Conservation (phyloP, 53 echinoderm and acorn worm genomes). For the Actinopyga echinites region DNA sequence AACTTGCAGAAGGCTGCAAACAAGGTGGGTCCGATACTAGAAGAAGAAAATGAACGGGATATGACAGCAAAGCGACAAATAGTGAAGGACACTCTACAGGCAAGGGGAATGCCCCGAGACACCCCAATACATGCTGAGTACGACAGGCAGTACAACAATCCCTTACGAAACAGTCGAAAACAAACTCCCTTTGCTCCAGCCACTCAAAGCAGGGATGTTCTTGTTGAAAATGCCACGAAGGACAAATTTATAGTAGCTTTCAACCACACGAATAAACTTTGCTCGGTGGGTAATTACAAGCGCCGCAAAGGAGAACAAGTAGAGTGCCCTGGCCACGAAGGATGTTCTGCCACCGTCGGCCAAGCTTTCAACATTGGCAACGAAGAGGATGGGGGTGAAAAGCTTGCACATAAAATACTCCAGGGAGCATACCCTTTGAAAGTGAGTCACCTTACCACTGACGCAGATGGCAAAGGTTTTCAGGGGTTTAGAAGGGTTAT, state of each 20-base stretch:
- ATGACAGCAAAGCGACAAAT: background rate
- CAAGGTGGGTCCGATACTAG: constrained; percentile 1
- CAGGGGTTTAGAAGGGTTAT: constrained; percentile 23
- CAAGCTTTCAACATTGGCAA: background rate
- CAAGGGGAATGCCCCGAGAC: constrained; percentile 2
- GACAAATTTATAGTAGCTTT: constrained; percentile 13
- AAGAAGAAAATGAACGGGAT: constrained; percentile 6
- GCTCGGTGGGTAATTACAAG: background rate
- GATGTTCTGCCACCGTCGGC: background rate
- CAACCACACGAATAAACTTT: constrained; percentile 47
- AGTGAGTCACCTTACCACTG: constrained; percentile 31
- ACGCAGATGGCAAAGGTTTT: constrained; percentile 33
- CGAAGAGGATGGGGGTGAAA: constrained; percentile 26
- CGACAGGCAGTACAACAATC: constrained; percentile 50
- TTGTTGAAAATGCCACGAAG: constrained; percentile 32
- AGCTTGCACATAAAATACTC: background rate
- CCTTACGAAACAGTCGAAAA: constrained; percentile 4
- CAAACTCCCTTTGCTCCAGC: constrained; percentile 52
- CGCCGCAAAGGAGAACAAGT: background rate
- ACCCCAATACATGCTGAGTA: constrained; percentile 31
- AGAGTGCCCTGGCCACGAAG: background rate
- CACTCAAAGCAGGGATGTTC: constrained; percentile 45
- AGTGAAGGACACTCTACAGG: constrained; percentile 29
- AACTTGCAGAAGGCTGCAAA: background rate
- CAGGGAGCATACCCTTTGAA: background rate